Evolutionary conservation across 2,113 vertebrate species (phyloP).

Genomic region (Petrocephalus microphthalmus): DNA sequence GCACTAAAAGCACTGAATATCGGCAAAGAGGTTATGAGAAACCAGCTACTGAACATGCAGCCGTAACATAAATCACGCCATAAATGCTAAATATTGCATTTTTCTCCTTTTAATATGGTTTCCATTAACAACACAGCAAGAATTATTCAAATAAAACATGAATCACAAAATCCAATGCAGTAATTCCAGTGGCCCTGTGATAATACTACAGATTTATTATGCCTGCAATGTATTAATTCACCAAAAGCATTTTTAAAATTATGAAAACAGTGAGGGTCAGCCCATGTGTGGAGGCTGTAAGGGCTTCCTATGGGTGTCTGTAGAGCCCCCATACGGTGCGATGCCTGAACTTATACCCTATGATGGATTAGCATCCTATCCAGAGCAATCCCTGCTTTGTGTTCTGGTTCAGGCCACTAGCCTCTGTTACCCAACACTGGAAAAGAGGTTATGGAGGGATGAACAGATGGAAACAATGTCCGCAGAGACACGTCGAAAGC

Average conservation of each 20-base stretch:
- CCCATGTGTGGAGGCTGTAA: background rate
- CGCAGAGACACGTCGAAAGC: background rate
- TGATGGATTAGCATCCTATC: background rate
- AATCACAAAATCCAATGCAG: background rate
- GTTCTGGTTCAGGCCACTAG: background rate
- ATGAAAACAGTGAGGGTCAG: background rate
- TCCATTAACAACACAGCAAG: background rate
- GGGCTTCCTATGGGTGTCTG: background rate
- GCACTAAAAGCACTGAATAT: background rate
- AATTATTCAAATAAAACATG: background rate
- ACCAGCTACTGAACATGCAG: background rate
- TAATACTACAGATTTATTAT: background rate
- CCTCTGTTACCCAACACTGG: background rate
- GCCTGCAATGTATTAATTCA: background rate
- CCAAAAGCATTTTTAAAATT: background rate
- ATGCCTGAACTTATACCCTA: background rate
- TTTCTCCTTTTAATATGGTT: background rate
- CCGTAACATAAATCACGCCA: background rate
- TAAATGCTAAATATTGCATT: background rate
- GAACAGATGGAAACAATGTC: background rate
- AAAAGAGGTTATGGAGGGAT: background rate
- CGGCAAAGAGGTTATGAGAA: background rate
- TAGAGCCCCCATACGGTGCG: background rate
- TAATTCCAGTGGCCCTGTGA: background rate
- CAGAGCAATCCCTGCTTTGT: background rate